Evolutionary conservation across 1,140 invertebrate genomes (phyloP), one percentile per base, ranked within the genome.

Genomic region (Drosophila sp.): DNA sequence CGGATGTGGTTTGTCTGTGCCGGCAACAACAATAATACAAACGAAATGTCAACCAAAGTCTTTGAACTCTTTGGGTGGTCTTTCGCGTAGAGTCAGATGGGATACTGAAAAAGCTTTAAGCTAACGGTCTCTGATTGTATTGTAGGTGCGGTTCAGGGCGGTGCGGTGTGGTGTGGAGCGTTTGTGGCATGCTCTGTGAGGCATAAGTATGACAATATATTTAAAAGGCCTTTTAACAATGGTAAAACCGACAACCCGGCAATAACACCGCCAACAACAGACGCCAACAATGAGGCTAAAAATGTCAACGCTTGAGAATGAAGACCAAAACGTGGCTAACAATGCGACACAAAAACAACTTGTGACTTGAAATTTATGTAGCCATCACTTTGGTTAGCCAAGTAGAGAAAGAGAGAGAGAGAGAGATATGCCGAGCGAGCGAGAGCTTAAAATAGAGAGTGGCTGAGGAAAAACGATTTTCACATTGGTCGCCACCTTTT

Each of bases 1-100:
- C 72, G 74, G 74, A 76, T 76, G 74, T 76, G 74, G 75, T 77
- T 77, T 40, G 32, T 58, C 30, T 35, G 25, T 35, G 7, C 4
- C 27, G 25, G 60, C 57, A 66, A 69, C 63, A 76, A 76, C 73
- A 77, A 77, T 65, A 77, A 77, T 60, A 55, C 33, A 58, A 40
- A 38, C 33, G 38, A 40, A 61, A 40, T 61, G 60, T 61, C 38
- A 50, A 61, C 44, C 44, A 50, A 50, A 50, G 44, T 50, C 44
- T 50, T 50, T 50, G 44, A 50, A 50, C 44, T 50, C 44, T 50
- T 50, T 50, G 44, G 44, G 44, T 50, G 44, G 44, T 50, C 44
- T 50, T 50, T 50, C 7, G 44, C 23, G 23, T 8, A 25, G 44
- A 50, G 7, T 50, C 44, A 27, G 23, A 61, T 61, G 60, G 40